Evolutionary conservation across 2,113 vertebrate species (phyloP).

Genomic region (Diadophis punctatus): DNA sequence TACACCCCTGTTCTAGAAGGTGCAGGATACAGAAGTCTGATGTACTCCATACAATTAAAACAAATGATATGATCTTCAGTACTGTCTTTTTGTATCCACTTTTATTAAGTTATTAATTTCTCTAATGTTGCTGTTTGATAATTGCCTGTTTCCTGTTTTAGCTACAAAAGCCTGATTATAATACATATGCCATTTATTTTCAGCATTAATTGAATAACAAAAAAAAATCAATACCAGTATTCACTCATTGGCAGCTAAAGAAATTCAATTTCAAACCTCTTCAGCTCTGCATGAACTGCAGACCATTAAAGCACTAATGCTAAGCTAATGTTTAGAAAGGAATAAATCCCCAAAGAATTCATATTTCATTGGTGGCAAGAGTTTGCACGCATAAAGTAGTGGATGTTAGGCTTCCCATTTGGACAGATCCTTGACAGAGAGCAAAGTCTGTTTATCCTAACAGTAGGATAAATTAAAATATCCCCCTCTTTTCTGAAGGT

Average conservation of each 20-base stretch:
- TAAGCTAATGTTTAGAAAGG: conserved; percentile 19
- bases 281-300: neutral
- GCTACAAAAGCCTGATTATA: neutral
- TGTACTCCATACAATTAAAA: neutral
- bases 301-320: conserved; percentile 6
- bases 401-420: neutral
- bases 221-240: neutral
- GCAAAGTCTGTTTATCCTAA: conserved; percentile 58
- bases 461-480: conserved; percentile 54
- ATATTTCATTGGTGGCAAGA: conserved; percentile 49
- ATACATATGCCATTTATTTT: neutral
- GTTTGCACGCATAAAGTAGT: conserved; percentile 38
- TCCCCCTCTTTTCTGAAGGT: conserved; percentile 22
- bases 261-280: neutral
- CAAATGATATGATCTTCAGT: neutral
- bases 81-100: neutral
- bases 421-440: conserved; percentile 20
- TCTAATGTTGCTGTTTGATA: conserved; percentile 14
- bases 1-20: neutral
- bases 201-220: conserved; percentile 16
- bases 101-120: neutral
- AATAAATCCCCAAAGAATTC: conserved; percentile 21
- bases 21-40: neutral
- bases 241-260: conserved; percentile 1
- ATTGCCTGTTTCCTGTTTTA: conserved; percentile 10